These are phyloP conservation scores for Ellobium chinense DNA, from an alignment of 2,888 invertebrate genomes.

Conservation along the genomic window DNA sequence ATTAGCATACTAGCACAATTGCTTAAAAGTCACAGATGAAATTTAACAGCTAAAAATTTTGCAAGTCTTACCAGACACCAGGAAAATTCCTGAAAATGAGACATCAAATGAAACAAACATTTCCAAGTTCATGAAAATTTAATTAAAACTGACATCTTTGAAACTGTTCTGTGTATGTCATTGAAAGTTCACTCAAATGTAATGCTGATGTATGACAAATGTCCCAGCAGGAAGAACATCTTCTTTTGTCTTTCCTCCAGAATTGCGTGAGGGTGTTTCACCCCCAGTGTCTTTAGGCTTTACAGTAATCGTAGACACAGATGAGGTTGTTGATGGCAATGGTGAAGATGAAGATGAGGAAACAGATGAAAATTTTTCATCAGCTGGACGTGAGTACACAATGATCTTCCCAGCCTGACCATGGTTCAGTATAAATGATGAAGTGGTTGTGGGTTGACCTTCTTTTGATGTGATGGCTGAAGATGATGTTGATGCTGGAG, in stretches of 20 bases:
- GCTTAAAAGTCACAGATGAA: too few relatives aligned
- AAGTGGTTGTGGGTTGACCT: neutral
- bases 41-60: too few relatives aligned
- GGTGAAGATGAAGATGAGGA: neutral
- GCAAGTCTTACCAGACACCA: too few relatives aligned
- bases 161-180: too few relatives aligned
- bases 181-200: too few relatives aligned
- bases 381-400: constrained; percentile 22
- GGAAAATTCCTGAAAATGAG: too few relatives aligned
- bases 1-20: too few relatives aligned
- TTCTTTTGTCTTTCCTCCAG: neutral
- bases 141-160: too few relatives aligned
- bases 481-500: neutral
- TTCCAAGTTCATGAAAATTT: too few relatives aligned
- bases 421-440: constrained; percentile 9
- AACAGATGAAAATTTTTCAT: neutral
- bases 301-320: neutral
- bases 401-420: constrained; percentile 27
- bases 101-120: too few relatives aligned
- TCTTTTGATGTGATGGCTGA: neutral
- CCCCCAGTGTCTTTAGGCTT: neutral
- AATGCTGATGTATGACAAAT: constrained; percentile 26
- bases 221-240: constrained; percentile 15
- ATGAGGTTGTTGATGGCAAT: neutral
- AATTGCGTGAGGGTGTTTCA: too few relatives aligned